A percentile compares a stretch with the other conserved stretches of the same genome.
These are phyloP conservation scores for Girardia tigrina DNA, from an alignment of 2,888 invertebrate genomes.

Conservation along the genomic window DNA sequence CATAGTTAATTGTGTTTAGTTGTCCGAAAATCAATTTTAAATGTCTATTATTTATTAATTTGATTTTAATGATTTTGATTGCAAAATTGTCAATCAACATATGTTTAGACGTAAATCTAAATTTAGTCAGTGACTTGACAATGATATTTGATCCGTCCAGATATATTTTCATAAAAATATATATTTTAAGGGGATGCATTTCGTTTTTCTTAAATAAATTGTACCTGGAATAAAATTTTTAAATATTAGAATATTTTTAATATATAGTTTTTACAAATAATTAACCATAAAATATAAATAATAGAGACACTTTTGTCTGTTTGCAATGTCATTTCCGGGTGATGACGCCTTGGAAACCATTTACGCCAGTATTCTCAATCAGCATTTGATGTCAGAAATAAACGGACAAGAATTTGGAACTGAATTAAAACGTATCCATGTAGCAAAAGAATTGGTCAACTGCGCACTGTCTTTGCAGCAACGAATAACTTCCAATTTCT, in stretches of 20 bases:
- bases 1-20: too few relatives aligned
- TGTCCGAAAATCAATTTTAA: too few relatives aligned
- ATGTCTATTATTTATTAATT: too few relatives aligned
- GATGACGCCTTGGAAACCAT: slow-evolving; percentile 69
- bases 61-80: too few relatives aligned
- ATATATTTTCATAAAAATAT: too few relatives aligned
- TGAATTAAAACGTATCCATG: slow-evolving; percentile 55
- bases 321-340: slow-evolving; percentile 64
- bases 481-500: slow-evolving; percentile 69
- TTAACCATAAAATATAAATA: slow-evolving; percentile 33
- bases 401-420: slow-evolving; percentile 60
- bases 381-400: slow-evolving; percentile 59
- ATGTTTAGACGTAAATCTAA: too few relatives aligned
- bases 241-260: neutral
- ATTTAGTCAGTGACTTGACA: too few relatives aligned
- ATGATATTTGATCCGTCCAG: too few relatives aligned
- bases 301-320: slow-evolving; percentile 52
- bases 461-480: slow-evolving; percentile 72
- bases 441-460: slow-evolving; percentile 62
- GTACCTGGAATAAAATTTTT: neutral
- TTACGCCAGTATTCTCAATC: slow-evolving; percentile 70
- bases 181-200: neutral
- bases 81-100: too few relatives aligned
- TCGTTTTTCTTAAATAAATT: neutral
- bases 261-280: neutral